Evolutionary conservation across 2,888 invertebrate species (phyloP).

Genomic region (Sminthurinus aureus): DNA sequence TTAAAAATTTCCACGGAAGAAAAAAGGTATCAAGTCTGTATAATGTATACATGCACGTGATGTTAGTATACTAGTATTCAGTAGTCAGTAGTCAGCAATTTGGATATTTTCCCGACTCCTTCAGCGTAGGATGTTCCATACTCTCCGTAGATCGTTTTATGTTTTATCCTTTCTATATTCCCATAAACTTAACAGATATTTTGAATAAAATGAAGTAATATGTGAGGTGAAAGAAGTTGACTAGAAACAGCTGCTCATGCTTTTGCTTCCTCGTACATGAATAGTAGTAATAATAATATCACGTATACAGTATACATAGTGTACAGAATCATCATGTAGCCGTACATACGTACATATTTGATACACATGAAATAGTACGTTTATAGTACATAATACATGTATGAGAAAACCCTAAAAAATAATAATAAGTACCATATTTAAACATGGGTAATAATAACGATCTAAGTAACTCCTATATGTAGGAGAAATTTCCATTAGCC

Average conservation of each 20-base stretch:
- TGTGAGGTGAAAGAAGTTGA: not conserved
- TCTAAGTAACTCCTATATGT: not conserved
- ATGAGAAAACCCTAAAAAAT: not conserved
- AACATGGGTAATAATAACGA: not conserved
- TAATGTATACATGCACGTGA: too few relatives aligned
- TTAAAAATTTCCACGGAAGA: not conserved
- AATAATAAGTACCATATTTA: not conserved
- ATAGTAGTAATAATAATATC: too few relatives aligned
- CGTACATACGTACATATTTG: too few relatives aligned
- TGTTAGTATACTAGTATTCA: too few relatives aligned
- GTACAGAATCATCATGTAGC: too few relatives aligned
- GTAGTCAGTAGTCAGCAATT: not conserved
- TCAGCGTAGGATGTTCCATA: constrained; percentile 4
- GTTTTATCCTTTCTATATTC: not conserved
- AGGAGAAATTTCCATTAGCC: constrained; percentile 1
- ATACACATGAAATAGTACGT: too few relatives aligned
- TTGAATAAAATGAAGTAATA: not conserved
- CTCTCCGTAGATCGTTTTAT: too few relatives aligned
- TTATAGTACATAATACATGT: not conserved
- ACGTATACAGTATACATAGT: too few relatives aligned
- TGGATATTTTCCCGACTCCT: constrained; percentile 12
- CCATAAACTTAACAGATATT: constrained; percentile 1
- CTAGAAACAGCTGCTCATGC: constrained; percentile 18
- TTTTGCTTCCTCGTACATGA: not conserved
- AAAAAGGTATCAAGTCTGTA: not conserved